Evolutionary conservation across 2,113 vertebrate genomes (phyloP), one percentile per base, ranked within the genome.

Genomic region (Ondatra zibethicus): DNA sequence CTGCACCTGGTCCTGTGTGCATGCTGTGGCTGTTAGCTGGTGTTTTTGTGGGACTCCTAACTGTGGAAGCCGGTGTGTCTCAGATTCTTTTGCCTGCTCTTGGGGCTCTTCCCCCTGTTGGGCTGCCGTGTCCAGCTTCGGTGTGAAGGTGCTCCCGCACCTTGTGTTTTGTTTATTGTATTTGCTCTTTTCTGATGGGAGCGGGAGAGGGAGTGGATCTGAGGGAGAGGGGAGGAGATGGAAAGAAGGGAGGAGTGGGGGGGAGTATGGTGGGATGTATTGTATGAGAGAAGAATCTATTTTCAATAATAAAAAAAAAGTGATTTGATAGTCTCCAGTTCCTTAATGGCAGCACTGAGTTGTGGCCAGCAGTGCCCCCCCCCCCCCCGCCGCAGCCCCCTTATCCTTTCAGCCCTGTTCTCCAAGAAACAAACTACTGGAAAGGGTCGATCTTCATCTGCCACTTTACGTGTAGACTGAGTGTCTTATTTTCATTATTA

Each of bases 401-500:
- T 52, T 9, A 58, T 45, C n/a, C 50, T 45, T 29, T 39, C 88
- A 91, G 85, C 16, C 31, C 42, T 23, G 61, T 12, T 47, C 84
- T 47, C 61, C 17, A 93, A 42, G 45, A 75, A 65, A 50, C 23
- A 66, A 31, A 0, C 66, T 17, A 27, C 3, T 84, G 55, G 23
- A 42, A 73, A 89, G 47, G 27, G 16, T 70, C 65, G 45, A 73
- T 77, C 66, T 95, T 68, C 73, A 91, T 61, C 88, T 61, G 77
- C 36, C 58, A 86, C 13, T 39, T 76, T 66, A 45, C 8, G 36
- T 61, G 73, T n/a, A 76, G 23, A 81, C 42, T 39, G 76, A 52
- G 0, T 91, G 77, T 88, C 33, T 92, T 39, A 25, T 2, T 13
- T 89, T 91, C 94, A 82, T 85, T 93, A 89, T 66, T 76, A 91